Conservation (phyloP, 92 coral and sea anemone genomes). For the Pocillopora meandrina region DNA sequence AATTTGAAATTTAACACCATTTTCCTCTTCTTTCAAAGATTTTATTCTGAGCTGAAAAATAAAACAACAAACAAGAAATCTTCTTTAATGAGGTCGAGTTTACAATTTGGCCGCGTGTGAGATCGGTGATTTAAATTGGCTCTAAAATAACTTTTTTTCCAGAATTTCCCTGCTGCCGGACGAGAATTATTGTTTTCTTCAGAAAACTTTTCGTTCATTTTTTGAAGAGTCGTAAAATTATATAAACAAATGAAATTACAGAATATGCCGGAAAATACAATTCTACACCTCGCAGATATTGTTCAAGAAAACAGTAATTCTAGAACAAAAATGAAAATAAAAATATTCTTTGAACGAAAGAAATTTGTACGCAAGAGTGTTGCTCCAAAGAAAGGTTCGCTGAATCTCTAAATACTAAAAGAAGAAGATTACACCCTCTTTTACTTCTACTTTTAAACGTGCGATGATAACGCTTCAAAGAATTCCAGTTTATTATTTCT, state of each 20-base stretch:
- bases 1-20: slow-evolving; percentile 2
- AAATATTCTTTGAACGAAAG: neutral
- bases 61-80: neutral
- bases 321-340: neutral
- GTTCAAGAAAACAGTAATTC: neutral
- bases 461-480: too few relatives aligned
- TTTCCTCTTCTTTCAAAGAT: neutral
- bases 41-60: neutral
- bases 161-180: slow-evolving; percentile 19
- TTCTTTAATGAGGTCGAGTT: neutral
- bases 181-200: slow-evolving; percentile 14
- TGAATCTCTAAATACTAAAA: neutral
- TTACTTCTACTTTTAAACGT: neutral
- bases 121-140: neutral
- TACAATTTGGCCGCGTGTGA: neutral
- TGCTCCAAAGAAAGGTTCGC: neutral
- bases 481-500: too few relatives aligned
- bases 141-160: slow-evolving; percentile 15
- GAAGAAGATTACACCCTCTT: neutral
- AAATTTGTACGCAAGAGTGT: neutral
- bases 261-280: slow-evolving; percentile 19
- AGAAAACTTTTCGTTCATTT: neutral
- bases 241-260: slow-evolving; percentile 21
- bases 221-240: neutral
- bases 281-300: slow-evolving; percentile 1